These are phyloP conservation scores for Tor tambroides DNA, from an alignment of 2,113 vertebrate species.

Conservation along the genomic window DNA sequence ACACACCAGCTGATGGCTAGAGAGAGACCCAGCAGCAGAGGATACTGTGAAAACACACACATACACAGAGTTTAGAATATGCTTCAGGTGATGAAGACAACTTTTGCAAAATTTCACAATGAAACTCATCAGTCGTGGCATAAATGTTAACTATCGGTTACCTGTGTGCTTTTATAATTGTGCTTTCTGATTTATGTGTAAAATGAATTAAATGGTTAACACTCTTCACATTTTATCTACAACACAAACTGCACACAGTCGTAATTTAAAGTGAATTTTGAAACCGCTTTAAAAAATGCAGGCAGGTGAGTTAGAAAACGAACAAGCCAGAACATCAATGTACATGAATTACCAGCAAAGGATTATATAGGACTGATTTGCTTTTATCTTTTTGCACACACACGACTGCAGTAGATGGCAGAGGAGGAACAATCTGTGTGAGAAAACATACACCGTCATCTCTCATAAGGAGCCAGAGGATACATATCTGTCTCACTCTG, in stretches of 20 bases:
- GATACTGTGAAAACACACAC: slow-evolving; percentile 79
- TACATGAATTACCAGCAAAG: neutral
- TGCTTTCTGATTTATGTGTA: neutral
- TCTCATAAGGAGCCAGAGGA: slow-evolving; percentile 5
- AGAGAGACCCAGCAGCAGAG: slow-evolving; percentile 81
- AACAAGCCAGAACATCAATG: neutral
- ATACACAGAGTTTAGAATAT: neutral
- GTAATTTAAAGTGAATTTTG: neutral
- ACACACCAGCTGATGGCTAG: slow-evolving; percentile 89
- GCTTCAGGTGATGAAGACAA: neutral
- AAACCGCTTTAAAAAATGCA: neutral
- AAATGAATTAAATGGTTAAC: neutral
- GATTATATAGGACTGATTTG: neutral
- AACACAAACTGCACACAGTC: neutral
- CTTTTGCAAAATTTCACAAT: neutral
- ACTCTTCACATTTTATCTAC: neutral
- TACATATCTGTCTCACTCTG: neutral
- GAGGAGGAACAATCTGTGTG: neutral
- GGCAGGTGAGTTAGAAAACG: too few relatives aligned
- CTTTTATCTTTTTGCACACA: neutral
- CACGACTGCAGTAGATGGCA: neutral
- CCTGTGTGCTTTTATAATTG: neutral
- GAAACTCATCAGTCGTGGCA: neutral
- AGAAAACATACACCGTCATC: neutral
- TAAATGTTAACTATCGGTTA: neutral